Base-by-base conservation (phyloP, 2,797 vertebrate genomes). In the Astyanax mexicanus region DNA sequence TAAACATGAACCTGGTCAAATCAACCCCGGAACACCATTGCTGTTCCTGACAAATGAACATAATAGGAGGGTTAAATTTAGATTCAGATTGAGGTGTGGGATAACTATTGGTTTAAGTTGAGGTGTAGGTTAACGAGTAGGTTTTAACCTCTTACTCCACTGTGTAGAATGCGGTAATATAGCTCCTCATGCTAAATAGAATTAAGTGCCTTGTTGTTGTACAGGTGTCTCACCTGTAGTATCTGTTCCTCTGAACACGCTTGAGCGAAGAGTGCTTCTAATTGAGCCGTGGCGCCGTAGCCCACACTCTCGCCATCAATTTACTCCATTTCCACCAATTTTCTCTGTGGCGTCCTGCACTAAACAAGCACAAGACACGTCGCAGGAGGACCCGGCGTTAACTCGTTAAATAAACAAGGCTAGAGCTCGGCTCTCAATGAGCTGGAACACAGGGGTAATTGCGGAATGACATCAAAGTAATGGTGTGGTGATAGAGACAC, bases 381-480 rank as follows among this genome's bases (percentile, higher is more conserved):
- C 10, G 52, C 37, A 8, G 55, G 32, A 17, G 27, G 32, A 11
- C 35, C 38, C 40, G 57, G 85, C 15, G 19, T 66, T 82, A 69
- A 75, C 77, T 52, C 75, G 72, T 81, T 75, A 80, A 79, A 42
- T 44, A 65, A 86, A 82, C 68, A 74, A 35, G 69, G 62, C 51
- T 40, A 67, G 51, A 44, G 47, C 49, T 35, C 52, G 25, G 6
- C 37, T 81, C 70, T 79, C 66, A 54, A 54, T 15, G 65, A 75
- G 45, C 76, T 74, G 29, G 35, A 55, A 74, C 78, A 68, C 68
- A 37, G 47, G 42, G 62, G 55, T 79, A 79, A 87, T 84, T 78
- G 80, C 69, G 67, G 77, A 78, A 76, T 81, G 72, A 82, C 80
- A 85, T 77, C 55, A 76, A 78, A 74, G 69, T 77, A 69, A 85